These are phyloP conservation scores for Tichodroma muraria DNA, from an alignment of 2,113 vertebrate species.

Conservation along the genomic window DNA sequence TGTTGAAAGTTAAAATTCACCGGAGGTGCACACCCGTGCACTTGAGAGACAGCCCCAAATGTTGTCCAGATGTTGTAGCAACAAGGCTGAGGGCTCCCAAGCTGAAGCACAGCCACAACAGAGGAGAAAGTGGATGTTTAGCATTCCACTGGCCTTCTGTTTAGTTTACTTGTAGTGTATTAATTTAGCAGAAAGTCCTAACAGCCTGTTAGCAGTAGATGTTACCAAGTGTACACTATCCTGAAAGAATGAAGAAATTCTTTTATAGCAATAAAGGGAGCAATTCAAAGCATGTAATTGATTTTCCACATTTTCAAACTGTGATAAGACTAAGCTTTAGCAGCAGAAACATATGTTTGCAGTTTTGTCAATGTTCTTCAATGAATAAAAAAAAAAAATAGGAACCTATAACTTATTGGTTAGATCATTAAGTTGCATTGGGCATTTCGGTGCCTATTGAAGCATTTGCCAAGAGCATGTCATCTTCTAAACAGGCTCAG, in stretches of 20 bases:
- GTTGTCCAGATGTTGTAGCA: constrained; percentile 77
- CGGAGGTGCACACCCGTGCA: constrained; percentile 68
- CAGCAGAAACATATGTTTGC: constrained; percentile 69
- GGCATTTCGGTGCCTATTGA: constrained; percentile 56
- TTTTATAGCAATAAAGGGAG: constrained; percentile 63
- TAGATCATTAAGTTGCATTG: constrained; percentile 56
- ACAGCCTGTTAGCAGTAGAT: constrained; percentile 67
- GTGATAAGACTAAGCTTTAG: constrained; percentile 69
- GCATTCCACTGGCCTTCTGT: constrained; percentile 70
- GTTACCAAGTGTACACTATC: constrained; percentile 51
- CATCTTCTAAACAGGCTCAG: not conserved
- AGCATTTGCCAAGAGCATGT: constrained; percentile 36
- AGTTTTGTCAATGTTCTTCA: constrained; percentile 61
- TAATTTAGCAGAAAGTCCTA: constrained; percentile 69
- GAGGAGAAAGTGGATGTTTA: constrained; percentile 67
- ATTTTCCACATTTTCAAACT: constrained; percentile 73
- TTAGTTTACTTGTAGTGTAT: constrained; percentile 67
- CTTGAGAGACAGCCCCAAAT: constrained; percentile 74
- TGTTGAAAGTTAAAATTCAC: constrained; percentile 80
- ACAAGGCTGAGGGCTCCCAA: constrained; percentile 65
- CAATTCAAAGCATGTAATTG: constrained; percentile 69
- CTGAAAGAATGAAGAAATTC: constrained; percentile 63
- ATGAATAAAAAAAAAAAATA: not conserved
- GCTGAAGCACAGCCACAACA: constrained; percentile 67
- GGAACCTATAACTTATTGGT: constrained; percentile 3